Base-by-base conservation (phyloP, 2,888 invertebrate species). In the Catonia carolina region DNA sequence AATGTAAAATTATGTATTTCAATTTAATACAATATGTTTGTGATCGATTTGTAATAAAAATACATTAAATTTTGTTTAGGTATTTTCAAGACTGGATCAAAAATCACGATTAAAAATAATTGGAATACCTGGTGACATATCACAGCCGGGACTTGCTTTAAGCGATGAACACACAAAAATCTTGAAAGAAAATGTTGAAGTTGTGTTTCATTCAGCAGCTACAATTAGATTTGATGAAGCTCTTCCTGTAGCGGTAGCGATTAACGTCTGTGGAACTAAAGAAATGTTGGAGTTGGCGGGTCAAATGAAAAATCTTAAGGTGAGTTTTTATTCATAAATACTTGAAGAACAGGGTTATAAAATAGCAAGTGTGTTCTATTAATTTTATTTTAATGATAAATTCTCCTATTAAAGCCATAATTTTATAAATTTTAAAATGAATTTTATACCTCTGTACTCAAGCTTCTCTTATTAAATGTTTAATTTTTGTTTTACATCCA, bases 201-300 rank as follows among this genome's bases (percentile, higher is more conserved):
- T 85, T 49, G 80, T 89, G 10, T 86, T 97, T 72, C 93, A 97
- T 69, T 86, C 87, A 6, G 96, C 96, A 0, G 97, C 96, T 1
- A 95, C 95, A 0, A 89, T 96, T 6, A 82, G 85, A 66, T 94
- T 94, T 67, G 89, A 92, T 70, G 93, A 93, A 69, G 83, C 83
- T 45, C 74, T 94, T 0, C 80, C 84, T 69, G 73, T 83, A 1
- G 89, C 93, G 0, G 78, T 89, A 35, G 78, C 79, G 47, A 89
- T 89, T 67, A 93, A 93, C 71, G 85, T 92, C 2, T 74, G 80
- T 15, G 90, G 87, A 0, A 86, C 89, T 0, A 80, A 82, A 62
- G 83, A 86, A 47, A 78, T 91, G 12, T 68, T 93, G 7, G 80
- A 84, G 27, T 74, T 93, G 5, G 81, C 86, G 59, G 78, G 81